Base-by-base conservation (phyloP, 2,888 invertebrate species). In the Erannis defoliaria region DNA sequence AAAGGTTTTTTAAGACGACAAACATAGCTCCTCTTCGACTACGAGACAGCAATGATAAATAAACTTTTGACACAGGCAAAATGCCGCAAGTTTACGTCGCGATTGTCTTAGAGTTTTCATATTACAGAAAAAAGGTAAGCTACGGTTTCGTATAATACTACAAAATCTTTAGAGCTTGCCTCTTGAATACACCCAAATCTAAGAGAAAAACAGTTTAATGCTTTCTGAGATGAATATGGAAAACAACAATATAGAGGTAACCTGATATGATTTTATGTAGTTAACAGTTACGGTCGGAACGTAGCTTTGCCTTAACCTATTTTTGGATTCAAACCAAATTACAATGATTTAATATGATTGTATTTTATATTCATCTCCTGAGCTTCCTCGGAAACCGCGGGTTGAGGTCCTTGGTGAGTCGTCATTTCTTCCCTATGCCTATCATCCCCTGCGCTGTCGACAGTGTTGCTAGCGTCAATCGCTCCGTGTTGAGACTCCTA, bases 361-460 rank as follows among this genome's bases (percentile, higher is more conserved):
- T 6, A 46, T 2, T 31, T 12, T 40, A 29, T n/a, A 55, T 73
- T 76, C 84, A 91, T 65, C 87, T 81, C 66, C 89, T 78, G 26
- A 89, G 80, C 64, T 89, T 90, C 66, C 84, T 86, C 1, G 88
- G 84, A 48, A 81, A 80, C 71, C 84, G 84, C 46, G 79, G 79
- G 19, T 75, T 66, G 54, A 67, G 74, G 12, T 87, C 86, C 67
- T 84, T 88, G 56, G 76, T 86, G 76, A 86, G 84, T 61, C 93
- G 93, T 93, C 93, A 93, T 93, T 93, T 93, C 80, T 93, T 93
- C 75, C 88, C 89, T 4, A 91, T 88, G 0, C 88, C 82, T 8
- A 91, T 84, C 21, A 93, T 66, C 0, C 92, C 89, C 59, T 93
- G 93, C n/a, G 90, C 86, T 0, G 85, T 78, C 0, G 92, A 85